phyloP scores from a whole-genome alignment of 2,797 vertebrate genomes.

The Ataeniobius toweri region DNA sequence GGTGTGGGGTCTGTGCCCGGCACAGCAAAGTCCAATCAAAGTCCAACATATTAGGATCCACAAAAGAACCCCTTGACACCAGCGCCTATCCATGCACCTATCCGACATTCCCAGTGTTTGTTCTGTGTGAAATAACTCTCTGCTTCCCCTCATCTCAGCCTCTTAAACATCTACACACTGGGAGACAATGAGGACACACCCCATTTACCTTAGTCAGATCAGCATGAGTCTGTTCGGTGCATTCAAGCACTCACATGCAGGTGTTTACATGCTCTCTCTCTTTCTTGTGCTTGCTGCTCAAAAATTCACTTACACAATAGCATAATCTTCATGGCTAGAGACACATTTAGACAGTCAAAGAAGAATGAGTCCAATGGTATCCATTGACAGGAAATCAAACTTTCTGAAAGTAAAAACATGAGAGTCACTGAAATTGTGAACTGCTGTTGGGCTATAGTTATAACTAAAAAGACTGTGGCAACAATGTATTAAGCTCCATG shows the following conservation, averaged over 20 bases:
- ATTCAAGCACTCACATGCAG: conserved; percentile 58
- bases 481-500: neutral
- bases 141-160: conserved; percentile 54
- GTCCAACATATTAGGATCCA: conserved; percentile 75
- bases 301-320: conserved; percentile 13
- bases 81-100: conserved; percentile 40
- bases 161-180: conserved; percentile 74
- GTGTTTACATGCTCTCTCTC: conserved; percentile 34
- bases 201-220: conserved; percentile 83
- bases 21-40: conserved; percentile 77
- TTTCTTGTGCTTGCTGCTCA: neutral
- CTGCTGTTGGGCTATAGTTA: conserved; percentile 6
- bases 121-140: conserved; percentile 60
- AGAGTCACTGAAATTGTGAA: conserved; percentile 3
- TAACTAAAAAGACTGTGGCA: conserved; percentile 11
- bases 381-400: conserved; percentile 23
- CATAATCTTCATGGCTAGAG: conserved; percentile 14
- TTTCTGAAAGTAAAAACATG: conserved; percentile 4
- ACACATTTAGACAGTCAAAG: conserved; percentile 12
- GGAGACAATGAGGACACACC: conserved; percentile 63
- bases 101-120: conserved; percentile 64
- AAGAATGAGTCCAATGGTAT: neutral
- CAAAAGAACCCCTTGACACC: conserved; percentile 42
- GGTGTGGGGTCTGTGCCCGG: conserved; percentile 61
- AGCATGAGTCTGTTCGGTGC: conserved; percentile 47